These are phyloP conservation scores for Ciconia stormi DNA, from an alignment of 2,113 vertebrate genomes.

Conservation along the genomic window DNA sequence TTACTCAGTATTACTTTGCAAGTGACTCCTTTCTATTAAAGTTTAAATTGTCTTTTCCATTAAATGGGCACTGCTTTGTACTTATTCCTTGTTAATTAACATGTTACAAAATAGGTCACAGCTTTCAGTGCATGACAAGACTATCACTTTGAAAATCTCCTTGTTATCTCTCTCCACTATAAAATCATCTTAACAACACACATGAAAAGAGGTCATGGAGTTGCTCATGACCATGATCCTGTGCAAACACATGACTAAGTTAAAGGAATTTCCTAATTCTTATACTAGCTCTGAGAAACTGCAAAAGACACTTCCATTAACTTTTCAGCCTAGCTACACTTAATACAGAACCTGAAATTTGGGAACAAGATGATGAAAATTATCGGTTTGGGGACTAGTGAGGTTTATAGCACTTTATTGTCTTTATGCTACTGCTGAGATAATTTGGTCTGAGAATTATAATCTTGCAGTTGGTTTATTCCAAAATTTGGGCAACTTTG, in stretches of 20 bases:
- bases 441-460: background rate
- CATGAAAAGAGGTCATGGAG: background rate
- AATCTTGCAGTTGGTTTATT: background rate
- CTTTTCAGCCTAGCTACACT: background rate
- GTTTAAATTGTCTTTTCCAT: conserved; percentile 11
- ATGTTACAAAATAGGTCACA: background rate
- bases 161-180: background rate
- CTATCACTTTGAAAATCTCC: background rate
- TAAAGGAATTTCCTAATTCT: background rate
- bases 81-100: background rate
- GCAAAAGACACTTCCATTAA: background rate
- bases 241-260: background rate
- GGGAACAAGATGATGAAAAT: background rate
- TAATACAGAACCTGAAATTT: background rate
- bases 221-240: background rate
- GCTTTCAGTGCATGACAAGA: background rate
- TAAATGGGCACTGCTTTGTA: background rate
- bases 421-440: background rate
- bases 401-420: background rate
- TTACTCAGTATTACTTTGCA: background rate
- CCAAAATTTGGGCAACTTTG: background rate
- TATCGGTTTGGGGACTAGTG: background rate
- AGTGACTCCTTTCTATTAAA: background rate
- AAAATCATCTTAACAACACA: background rate
- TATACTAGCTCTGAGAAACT: background rate